These are phyloP conservation scores for Neosilurus mollespiculum DNA, from an alignment of 2,797 vertebrate species.

Conservation along the genomic window DNA sequence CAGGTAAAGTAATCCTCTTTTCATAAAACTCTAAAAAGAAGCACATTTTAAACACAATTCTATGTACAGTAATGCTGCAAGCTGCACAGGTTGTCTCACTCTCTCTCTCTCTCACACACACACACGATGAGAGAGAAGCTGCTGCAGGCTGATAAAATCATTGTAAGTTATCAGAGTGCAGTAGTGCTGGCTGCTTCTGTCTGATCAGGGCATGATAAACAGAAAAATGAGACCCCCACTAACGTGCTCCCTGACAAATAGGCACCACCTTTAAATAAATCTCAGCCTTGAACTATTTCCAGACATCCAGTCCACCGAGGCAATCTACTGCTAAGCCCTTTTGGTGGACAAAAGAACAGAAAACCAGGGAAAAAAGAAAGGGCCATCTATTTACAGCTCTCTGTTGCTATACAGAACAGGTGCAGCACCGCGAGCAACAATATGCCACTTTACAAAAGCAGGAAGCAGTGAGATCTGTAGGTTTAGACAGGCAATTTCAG, in stretches of 20 bases:
- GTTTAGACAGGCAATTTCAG: conserved; percentile 42
- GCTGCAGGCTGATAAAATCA: conserved; percentile 43
- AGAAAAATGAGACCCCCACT: conserved; percentile 44
- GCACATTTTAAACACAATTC: neutral
- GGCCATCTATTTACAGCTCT: conserved; percentile 62
- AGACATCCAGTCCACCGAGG: conserved; percentile 43
- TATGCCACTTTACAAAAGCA: conserved; percentile 60
- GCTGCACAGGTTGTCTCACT: neutral
- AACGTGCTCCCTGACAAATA: conserved; percentile 42
- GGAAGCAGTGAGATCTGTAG: conserved; percentile 42
- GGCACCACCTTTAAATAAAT: conserved; percentile 57
- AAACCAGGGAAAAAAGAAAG: conserved; percentile 10
- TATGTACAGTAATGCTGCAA: neutral
- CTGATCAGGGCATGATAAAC: conserved; percentile 32
- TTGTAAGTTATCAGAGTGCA: conserved; percentile 28
- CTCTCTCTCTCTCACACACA: neutral
- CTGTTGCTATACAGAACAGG: conserved; percentile 71
- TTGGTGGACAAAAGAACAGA: conserved; percentile 15
- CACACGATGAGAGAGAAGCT: neutral
- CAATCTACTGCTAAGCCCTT: neutral
- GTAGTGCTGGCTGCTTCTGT: conserved; percentile 18
- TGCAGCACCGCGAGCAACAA: conserved; percentile 71
- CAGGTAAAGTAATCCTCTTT: neutral
- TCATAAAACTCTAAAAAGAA: neutral
- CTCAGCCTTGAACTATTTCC: conserved; percentile 30